Base-by-base conservation (phyloP, 2,797 vertebrate species). In the Cacajao melanocephalus region DNA sequence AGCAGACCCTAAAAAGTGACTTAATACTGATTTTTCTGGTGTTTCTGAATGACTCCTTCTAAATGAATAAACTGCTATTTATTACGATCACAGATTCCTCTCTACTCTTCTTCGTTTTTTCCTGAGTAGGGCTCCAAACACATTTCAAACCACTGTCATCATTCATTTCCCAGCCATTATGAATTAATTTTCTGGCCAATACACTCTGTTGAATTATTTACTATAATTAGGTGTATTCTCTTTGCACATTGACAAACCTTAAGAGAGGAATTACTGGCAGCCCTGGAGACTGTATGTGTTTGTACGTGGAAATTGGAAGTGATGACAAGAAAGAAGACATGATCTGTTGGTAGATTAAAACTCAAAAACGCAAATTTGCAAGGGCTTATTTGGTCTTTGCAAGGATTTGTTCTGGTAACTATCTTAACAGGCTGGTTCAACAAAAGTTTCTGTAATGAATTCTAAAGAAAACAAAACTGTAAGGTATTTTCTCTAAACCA, bases 121-220 rank as follows among this genome's bases (percentile, higher is more conserved):
- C 41, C 50, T 89, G 9, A 95, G 48, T 33, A 83, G 28, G 24
- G 46, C 12, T 88, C 82, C 84, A 92, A 75, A 96, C 64, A 82
- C 72, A 86, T 92, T 90, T 75, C 85, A 94, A 92, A 76, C 44
- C 83, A 90, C 61, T 84, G 57, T 64, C 57, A 94, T 64, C 52
- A 91, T 97, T 96, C 50, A 92, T 83, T 94, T 96, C 13, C 73
- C 80, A 96, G 73, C 7, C 81, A 75, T 76, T 87, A 73, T 39
- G 46, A 96, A 96, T 96, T 93, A 93, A 94, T 96, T 97, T 95
- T 88, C 44, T 41, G 79, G 26, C 33, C 80, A 93, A 64, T 76
- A 80, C 5, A 70, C 26, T 72, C 73, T 88, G 78, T 95, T 73
- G 94, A 88, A 90, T 96, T 95, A 91, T 93, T 96, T 93, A 64